These are phyloP conservation scores for Phthorimaea operculella DNA, from an alignment of 1,140 invertebrate species.

Conservation along the genomic window DNA sequence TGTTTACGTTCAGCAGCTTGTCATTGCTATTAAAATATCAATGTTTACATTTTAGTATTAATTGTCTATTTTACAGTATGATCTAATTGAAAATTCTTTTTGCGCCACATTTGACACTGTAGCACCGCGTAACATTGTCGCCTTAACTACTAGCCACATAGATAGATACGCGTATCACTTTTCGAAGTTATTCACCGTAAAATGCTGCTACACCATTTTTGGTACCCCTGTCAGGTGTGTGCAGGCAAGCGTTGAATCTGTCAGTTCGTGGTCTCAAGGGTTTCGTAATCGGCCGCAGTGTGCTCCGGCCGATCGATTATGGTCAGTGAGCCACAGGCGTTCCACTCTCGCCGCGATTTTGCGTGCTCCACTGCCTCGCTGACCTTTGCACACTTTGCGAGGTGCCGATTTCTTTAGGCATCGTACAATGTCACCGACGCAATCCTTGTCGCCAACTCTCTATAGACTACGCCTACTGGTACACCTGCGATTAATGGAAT, in stretches of 20 bases:
- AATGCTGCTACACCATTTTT: too few relatives aligned
- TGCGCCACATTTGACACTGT: too few relatives aligned
- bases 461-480: not conserved
- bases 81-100: too few relatives aligned
- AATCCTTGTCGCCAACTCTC: not conserved
- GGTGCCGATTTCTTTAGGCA: conserved; percentile 15
- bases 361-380: conserved; percentile 18
- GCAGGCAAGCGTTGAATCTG: too few relatives aligned
- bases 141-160: conserved; percentile 37
- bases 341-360: conserved; percentile 32
- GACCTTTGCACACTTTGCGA: conserved; percentile 23
- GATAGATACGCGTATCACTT: conserved; percentile 47
- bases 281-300: conserved; percentile 49
- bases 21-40: too few relatives aligned
- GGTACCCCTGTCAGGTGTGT: too few relatives aligned
- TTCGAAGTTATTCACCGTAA: conserved; percentile 19
- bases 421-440: not conserved
- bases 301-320: conserved; percentile 49
- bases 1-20: too few relatives aligned
- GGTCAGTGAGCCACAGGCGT: conserved; percentile 49
- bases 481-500: not conserved
- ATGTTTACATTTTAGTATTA: too few relatives aligned
- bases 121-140: too few relatives aligned
- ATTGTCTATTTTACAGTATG: too few relatives aligned
- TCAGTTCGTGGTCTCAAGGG: too few relatives aligned